phyloP scores from a whole-genome alignment of 35 echinoderm and acorn worm species.

The Ophiothrix spiculata region DNA sequence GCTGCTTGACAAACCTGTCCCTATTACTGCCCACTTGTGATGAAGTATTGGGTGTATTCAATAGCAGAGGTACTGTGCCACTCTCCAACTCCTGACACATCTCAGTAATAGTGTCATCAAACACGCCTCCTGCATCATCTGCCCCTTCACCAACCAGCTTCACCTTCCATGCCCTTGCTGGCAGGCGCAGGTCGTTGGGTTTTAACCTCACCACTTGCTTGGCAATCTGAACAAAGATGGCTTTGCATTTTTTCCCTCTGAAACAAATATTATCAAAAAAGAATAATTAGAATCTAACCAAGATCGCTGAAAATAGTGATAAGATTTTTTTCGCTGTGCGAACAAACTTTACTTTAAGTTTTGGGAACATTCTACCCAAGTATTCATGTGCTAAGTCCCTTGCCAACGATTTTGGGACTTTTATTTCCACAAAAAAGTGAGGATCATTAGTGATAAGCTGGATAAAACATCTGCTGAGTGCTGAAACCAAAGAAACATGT shows the following conservation, averaged over 20 bases:
- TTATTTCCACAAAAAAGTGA: too few relatives aligned
- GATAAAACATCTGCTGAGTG: too few relatives aligned
- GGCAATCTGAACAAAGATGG: conserved; percentile 98
- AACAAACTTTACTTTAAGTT: too few relatives aligned
- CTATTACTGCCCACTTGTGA: conserved; percentile 90
- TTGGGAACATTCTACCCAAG: too few relatives aligned
- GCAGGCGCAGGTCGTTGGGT: conserved; percentile 76
- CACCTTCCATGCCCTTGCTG: conserved; percentile 97
- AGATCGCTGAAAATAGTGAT: too few relatives aligned
- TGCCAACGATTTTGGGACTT: too few relatives aligned
- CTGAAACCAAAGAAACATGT: too few relatives aligned
- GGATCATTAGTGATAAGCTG: too few relatives aligned
- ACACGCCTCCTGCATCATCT: conserved; percentile 96
- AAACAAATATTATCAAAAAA: neutral
- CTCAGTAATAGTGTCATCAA: conserved; percentile 99
- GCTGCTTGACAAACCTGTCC: too few relatives aligned
- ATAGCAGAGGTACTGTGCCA: conserved; percentile 78
- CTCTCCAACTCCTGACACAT: conserved; percentile 99
- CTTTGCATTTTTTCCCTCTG: conserved; percentile 93
- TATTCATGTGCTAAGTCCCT: too few relatives aligned
- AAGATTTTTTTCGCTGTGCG: too few relatives aligned
- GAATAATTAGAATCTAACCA: too few relatives aligned
- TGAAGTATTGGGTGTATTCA: conserved; percentile 81
- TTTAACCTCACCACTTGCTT: conserved; percentile 96
- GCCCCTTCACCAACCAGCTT: conserved; percentile 97